Percentiles rank a stretch among this genome's conserved stretches.
Evolutionary conservation across 2,797 vertebrate genomes (phyloP).

Genomic region (Gymnoscopelus microlampas): DNA sequence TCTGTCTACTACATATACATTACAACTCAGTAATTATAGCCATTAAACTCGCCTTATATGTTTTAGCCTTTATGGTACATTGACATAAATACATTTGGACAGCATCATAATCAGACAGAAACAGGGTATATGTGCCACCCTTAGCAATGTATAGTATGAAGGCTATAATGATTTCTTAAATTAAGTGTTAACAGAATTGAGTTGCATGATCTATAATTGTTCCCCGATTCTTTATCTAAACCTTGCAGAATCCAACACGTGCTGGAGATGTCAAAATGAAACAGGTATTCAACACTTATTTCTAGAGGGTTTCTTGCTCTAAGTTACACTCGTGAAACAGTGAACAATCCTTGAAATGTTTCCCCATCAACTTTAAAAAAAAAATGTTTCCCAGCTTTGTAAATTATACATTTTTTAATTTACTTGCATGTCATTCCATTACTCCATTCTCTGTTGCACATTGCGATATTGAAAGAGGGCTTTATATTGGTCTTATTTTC

Average conservation of each 20-base stretch:
- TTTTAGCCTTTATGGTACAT: background rate
- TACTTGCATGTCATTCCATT: conserved; percentile 44
- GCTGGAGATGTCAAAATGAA: conserved; percentile 89
- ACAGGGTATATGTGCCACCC: background rate
- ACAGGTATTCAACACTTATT: conserved; percentile 77
- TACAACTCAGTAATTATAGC: background rate
- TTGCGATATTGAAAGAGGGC: background rate
- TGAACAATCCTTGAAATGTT: conserved; percentile 27
- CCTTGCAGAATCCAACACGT: conserved; percentile 85
- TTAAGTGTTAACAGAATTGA: conserved; percentile 13
- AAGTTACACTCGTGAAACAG: conserved; percentile 10
- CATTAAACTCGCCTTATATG: background rate
- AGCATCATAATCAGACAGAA: conserved; percentile 5
- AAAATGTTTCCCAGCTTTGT: conserved; percentile 4
- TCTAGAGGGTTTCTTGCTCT: conserved; percentile 38
- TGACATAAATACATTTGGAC: background rate
- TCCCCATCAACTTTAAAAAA: background rate
- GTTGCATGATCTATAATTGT: conserved; percentile 47
- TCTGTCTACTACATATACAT: background rate
- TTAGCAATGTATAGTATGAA: background rate
- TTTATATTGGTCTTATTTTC: background rate
- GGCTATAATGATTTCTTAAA: background rate
- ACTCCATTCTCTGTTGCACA: background rate
- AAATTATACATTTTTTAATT: conserved; percentile 9
- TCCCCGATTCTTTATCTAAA: conserved; percentile 68